Conservation (phyloP, 2,797 vertebrate genomes). For the Sebastes diaconus region DNA sequence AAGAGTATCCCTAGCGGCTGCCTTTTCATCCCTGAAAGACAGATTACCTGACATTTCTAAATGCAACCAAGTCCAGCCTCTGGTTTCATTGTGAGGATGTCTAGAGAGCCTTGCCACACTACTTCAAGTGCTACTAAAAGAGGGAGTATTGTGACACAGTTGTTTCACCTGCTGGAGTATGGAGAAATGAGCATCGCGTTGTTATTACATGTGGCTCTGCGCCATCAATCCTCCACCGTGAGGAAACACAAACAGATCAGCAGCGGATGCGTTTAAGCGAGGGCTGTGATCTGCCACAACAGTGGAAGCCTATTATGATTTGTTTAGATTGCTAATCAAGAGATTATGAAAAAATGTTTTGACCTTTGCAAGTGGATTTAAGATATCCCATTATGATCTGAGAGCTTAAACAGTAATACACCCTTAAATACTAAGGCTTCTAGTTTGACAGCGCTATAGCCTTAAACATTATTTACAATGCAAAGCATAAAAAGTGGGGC, state of each 20-base stretch:
- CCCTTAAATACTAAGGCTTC: too few relatives aligned
- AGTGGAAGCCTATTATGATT: not conserved
- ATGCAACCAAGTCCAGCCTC: conserved; percentile 54
- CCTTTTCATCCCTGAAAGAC: conserved; percentile 75
- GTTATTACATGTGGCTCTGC: conserved; percentile 25
- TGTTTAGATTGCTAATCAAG: not conserved
- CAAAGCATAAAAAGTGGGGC: not conserved
- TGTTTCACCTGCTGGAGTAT: conserved; percentile 39
- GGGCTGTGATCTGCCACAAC: not conserved
- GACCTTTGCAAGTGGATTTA: not conserved
- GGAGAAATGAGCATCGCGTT: conserved; percentile 23
- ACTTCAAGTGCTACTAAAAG: conserved; percentile 37
- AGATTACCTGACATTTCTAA: conserved; percentile 79
- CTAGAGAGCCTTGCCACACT: not conserved
- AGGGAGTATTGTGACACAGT: conserved; percentile 43
- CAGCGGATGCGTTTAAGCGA: not conserved
- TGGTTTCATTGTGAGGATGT: conserved; percentile 46
- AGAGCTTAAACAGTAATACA: not conserved
- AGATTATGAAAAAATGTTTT: not conserved
- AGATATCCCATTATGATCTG: not conserved
- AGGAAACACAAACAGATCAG: conserved; percentile 17
- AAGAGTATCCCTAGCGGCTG: conserved; percentile 72
- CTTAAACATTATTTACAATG: not conserved
- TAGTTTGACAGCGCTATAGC: too few relatives aligned
- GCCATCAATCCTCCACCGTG: conserved; percentile 11